Evolutionary conservation across 2,113 vertebrate genomes (phyloP).

Genomic region (Lathamus discolor): DNA sequence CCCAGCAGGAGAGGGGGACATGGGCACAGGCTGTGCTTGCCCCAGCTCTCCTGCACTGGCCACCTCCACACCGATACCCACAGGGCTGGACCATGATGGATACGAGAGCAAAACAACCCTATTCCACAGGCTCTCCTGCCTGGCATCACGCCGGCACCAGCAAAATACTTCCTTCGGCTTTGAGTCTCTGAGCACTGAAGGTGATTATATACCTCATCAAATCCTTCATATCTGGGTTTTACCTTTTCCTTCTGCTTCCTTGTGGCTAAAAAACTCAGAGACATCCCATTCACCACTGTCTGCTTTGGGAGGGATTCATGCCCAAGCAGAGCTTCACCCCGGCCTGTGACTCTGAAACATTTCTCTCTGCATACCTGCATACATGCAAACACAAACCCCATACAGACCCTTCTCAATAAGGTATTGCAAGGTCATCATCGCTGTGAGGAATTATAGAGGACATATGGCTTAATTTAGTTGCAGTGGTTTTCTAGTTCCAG

Average conservation of each 20-base stretch:
- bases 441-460: not conserved
- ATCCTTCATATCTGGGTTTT: not conserved
- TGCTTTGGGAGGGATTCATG: not conserved
- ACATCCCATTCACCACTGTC: not conserved
- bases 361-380: not conserved
- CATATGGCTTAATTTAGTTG: not conserved
- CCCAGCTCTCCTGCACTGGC: not conserved
- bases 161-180: not conserved
- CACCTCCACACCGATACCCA: not conserved
- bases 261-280: not conserved
- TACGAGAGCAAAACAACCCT: not conserved
- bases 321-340: not conserved
- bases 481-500: constrained; percentile 1
- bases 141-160: not conserved
- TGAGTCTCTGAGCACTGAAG: not conserved
- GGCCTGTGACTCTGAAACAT: not conserved
- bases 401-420: accelerated
- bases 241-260: not conserved
- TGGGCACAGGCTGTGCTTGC: not conserved
- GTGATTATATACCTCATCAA: not conserved
- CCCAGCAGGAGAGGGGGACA: not conserved
- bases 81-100: not conserved
- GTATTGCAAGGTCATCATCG: not conserved
- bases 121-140: accelerated
- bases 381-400: not conserved